phyloP scores from a whole-genome alignment of 1,140 invertebrate species.

The Cydia splendana region DNA sequence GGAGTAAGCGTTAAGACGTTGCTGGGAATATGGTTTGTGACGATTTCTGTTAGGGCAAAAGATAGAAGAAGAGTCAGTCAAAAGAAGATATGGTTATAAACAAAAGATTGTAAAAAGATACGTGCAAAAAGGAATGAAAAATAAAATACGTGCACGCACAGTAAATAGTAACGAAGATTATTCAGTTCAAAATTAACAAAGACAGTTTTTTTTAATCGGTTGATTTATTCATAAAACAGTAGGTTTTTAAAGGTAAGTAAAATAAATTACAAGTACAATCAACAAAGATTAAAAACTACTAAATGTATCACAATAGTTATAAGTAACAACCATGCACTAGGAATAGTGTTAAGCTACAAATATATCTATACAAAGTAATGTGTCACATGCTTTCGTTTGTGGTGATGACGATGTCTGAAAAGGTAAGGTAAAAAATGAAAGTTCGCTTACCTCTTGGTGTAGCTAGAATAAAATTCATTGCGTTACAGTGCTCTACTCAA shows the following conservation, averaged over 20 bases:
- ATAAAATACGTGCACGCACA: not conserved
- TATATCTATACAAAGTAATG: conserved; percentile 61
- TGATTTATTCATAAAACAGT: not conserved
- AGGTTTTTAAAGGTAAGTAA: not conserved
- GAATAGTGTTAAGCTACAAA: conserved; percentile 31
- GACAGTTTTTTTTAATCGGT: not conserved
- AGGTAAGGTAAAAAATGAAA: conserved; percentile 55
- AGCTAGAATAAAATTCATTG: conserved; percentile 37
- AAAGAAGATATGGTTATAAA: conserved; percentile 28
- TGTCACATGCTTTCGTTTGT: conserved; percentile 68
- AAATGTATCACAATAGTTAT: conserved; percentile 18
- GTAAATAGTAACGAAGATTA: not conserved
- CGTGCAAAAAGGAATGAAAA: conserved; percentile 32
- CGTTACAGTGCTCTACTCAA: conserved; percentile 14
- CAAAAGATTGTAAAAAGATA: conserved; percentile 33
- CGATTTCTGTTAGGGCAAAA: conserved; percentile 77
- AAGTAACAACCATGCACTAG: conserved; percentile 34
- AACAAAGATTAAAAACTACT: conserved; percentile 24
- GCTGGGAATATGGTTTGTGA: conserved; percentile 79
- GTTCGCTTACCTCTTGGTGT: conserved; percentile 45
- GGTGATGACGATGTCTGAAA: conserved; percentile 66
- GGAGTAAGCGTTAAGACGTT: conserved; percentile 77
- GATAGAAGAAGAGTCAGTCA: conserved; percentile 51
- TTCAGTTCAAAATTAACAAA: conserved; percentile 2
- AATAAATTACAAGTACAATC: conserved; percentile 12